These are phyloP conservation scores for Poecilia latipinna DNA, from an alignment of 2,113 vertebrate species.

Conservation along the genomic window DNA sequence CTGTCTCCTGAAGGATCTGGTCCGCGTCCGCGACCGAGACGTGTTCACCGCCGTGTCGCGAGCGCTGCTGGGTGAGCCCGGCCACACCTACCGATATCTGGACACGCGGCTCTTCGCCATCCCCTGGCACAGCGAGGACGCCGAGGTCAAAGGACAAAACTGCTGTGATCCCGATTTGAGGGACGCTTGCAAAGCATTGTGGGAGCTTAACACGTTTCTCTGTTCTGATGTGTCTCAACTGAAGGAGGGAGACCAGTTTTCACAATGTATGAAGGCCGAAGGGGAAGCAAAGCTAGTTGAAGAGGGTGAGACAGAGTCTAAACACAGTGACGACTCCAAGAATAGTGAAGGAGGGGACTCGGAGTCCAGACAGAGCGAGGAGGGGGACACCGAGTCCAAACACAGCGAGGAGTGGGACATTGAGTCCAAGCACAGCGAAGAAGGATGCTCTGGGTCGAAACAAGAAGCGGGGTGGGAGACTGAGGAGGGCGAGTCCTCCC, in stretches of 20 bases:
- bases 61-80: slow-evolving; percentile 89
- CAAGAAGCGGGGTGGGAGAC: slow-evolving; percentile 66
- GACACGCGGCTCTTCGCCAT: slow-evolving; percentile 95
- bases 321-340: slow-evolving; percentile 75
- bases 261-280: slow-evolving; percentile 54
- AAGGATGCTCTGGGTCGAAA: slow-evolving; percentile 67
- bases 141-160: slow-evolving; percentile 75
- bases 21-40: slow-evolving; percentile 91
- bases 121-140: slow-evolving; percentile 87
- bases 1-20: slow-evolving; percentile 91
- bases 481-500: slow-evolving; percentile 67
- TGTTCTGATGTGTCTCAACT: slow-evolving; percentile 76
- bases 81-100: slow-evolving; percentile 94
- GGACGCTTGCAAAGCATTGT: slow-evolving; percentile 88
- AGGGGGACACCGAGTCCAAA: slow-evolving; percentile 76
- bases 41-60: slow-evolving; percentile 91
- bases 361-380: slow-evolving; percentile 72
- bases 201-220: slow-evolving; percentile 91
- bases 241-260: slow-evolving; percentile 64
- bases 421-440: slow-evolving; percentile 76
- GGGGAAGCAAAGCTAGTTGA: slow-evolving; percentile 48
- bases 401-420: slow-evolving; percentile 77
- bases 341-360: slow-evolving; percentile 75
- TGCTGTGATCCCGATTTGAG: slow-evolving; percentile 86
- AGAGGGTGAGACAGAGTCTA: slow-evolving; percentile 65